Percentiles rank a stretch among this genome's conserved stretches.
phyloP scores from a whole-genome alignment of 1,140 invertebrate species.

The Drosophila willistoni region DNA sequence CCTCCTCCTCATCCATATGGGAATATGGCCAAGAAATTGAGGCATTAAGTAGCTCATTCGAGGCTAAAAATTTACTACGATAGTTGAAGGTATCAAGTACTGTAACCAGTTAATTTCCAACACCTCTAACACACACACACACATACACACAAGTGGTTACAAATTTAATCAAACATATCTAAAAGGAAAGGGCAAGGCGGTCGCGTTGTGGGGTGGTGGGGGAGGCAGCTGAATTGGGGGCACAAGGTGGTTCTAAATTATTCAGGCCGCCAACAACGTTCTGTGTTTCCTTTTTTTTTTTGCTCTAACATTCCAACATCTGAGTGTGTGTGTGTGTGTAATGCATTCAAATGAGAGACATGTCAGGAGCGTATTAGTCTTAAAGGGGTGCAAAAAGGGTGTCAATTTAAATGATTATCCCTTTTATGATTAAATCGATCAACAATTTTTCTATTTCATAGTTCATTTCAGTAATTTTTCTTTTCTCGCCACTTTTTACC shows the following conservation, averaged over 20 bases:
- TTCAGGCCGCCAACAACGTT: slow-evolving; percentile 69
- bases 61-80: slow-evolving; percentile 2
- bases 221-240: neutral
- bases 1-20: neutral
- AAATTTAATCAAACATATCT: slow-evolving; percentile 70
- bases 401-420: no score
- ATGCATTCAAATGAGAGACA: slow-evolving; percentile 70
- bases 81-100: slow-evolving; percentile 56
- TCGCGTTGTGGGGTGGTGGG: neutral
- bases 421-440: no score
- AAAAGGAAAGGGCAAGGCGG: slow-evolving; percentile 13
- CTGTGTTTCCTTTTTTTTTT: slow-evolving; percentile 54
- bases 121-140: slow-evolving; percentile 21
- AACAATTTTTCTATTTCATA: no score
- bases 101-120: slow-evolving; percentile 78
- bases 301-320: neutral
- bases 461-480: no score
- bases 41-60: slow-evolving; percentile 44
- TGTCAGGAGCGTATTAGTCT: neutral
- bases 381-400: neutral
- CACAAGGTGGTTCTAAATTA: slow-evolving; percentile 64
- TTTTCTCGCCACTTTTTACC: no score
- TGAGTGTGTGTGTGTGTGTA: slow-evolving; percentile 52
- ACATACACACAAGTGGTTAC: slow-evolving; percentile 41
- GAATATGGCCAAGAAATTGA: slow-evolving; percentile 15